Conservation (phyloP, 2,113 vertebrate genomes). For the Solea senegalensis region DNA sequence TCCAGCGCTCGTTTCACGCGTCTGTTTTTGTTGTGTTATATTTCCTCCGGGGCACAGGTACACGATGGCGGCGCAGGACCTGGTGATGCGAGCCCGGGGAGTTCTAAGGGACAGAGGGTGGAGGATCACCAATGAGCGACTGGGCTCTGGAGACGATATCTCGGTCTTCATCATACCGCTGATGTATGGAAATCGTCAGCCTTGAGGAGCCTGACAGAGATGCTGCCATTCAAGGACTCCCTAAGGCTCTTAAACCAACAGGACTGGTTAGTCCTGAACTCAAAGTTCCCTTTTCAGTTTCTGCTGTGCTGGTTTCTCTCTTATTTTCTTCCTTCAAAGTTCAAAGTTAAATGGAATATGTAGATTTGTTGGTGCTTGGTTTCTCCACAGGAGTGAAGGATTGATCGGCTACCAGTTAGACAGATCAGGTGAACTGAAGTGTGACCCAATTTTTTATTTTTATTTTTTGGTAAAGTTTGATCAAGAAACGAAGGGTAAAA, state of each 20-base stretch:
- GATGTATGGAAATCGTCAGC: conserved; percentile 90
- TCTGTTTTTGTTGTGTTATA: neutral
- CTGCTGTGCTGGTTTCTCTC: conserved; percentile 20
- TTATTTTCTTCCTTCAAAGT: conserved; percentile 6
- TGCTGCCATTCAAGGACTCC: neutral
- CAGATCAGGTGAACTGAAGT: neutral
- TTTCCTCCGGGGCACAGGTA: conserved; percentile 81
- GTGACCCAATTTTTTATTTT: neutral
- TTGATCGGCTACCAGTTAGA: neutral
- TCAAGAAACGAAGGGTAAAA: neutral
- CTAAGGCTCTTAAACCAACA: conserved; percentile 4
- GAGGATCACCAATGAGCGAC: conserved; percentile 94
- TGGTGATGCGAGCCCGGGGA: conserved; percentile 96
- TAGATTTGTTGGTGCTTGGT: conserved; percentile 24
- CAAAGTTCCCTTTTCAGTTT: conserved; percentile 8
- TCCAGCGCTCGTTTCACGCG: no score
- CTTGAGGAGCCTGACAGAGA: conserved; percentile 59
- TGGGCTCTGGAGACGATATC: conserved; percentile 97
- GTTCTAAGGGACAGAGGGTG: conserved; percentile 95
- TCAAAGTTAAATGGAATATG: conserved; percentile 1
- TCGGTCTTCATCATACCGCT: conserved; percentile 97
- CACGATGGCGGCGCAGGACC: conserved; percentile 94
- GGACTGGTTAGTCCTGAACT: conserved; percentile 8
- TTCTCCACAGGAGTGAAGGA: conserved; percentile 19
- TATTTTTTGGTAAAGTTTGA: neutral